These are phyloP conservation scores for Cephus spinipes DNA, from an alignment of 2,888 invertebrate species.

Conservation along the genomic window DNA sequence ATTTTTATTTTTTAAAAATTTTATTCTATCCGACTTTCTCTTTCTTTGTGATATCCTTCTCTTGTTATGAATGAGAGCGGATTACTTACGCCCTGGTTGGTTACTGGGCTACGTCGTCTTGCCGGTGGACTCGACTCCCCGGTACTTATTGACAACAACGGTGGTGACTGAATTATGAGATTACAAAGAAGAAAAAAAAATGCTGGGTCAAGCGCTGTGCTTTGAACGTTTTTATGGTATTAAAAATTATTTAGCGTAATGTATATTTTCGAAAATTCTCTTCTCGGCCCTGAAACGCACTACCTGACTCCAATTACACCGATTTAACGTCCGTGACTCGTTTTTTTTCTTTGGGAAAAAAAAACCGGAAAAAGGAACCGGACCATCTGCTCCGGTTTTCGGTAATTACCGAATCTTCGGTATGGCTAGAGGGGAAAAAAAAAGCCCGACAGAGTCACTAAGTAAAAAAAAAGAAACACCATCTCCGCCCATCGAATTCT, in stretches of 20 bases:
- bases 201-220: background rate
- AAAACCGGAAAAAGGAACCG: constrained; percentile 23
- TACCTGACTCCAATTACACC: background rate
- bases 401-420: constrained; percentile 27
- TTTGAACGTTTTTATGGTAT: background rate
- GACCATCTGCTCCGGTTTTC: constrained; percentile 31
- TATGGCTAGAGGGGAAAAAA: background rate
- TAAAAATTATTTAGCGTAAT: too few species aligned
- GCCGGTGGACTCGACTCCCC: background rate
- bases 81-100: background rate
- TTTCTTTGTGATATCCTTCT: background rate
- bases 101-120: background rate
- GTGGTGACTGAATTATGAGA: background rate
- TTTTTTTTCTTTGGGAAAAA: background rate
- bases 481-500: constrained; percentile 20
- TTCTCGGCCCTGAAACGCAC: background rate
- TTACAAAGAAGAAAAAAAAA: background rate
- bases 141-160: background rate
- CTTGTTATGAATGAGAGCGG: background rate
- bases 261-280: too few species aligned
- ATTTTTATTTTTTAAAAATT: too few species aligned
- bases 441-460: background rate
- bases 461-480: background rate
- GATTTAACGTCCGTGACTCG: background rate
- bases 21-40: background rate